Evolutionary conservation across 2,797 vertebrate species (phyloP).

Genomic region (Leuciscus waleckii): DNA sequence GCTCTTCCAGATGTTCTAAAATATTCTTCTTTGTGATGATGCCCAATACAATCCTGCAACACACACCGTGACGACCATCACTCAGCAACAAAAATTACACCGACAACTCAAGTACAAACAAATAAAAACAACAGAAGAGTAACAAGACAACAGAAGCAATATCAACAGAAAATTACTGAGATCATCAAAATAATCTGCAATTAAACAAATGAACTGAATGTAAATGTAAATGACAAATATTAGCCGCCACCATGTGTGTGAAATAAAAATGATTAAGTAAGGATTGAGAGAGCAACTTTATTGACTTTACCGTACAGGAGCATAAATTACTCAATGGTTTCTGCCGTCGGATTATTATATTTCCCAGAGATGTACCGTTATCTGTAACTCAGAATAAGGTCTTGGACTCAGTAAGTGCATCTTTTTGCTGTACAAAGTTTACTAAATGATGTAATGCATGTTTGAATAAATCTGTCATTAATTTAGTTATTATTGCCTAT

Average conservation of each 20-base stretch:
- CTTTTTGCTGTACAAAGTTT: neutral
- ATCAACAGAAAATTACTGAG: constrained; percentile 60
- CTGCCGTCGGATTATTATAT: neutral
- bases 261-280: neutral
- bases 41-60: constrained; percentile 99
- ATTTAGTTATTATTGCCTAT: neutral
- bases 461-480: neutral
- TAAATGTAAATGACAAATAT: constrained; percentile 34
- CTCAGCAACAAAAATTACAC: constrained; percentile 72
- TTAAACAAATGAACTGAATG: constrained; percentile 53
- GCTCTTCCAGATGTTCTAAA: constrained; percentile 99
- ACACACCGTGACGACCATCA: constrained; percentile 96
- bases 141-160: constrained; percentile 67
- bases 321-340: neutral
- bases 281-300: neutral
- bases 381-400: neutral
- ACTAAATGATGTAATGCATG: neutral
- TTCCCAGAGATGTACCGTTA: neutral
- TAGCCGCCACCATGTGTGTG: neutral
- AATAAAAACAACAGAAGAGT: constrained; percentile 67
- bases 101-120: constrained; percentile 66
- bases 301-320: constrained; percentile 17
- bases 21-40: constrained; percentile 99
- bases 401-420: neutral
- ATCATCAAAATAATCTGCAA: constrained; percentile 55